These are phyloP conservation scores for Grammomys surdaster DNA, from an alignment of 2,113 vertebrate genomes.

Conservation along the genomic window DNA sequence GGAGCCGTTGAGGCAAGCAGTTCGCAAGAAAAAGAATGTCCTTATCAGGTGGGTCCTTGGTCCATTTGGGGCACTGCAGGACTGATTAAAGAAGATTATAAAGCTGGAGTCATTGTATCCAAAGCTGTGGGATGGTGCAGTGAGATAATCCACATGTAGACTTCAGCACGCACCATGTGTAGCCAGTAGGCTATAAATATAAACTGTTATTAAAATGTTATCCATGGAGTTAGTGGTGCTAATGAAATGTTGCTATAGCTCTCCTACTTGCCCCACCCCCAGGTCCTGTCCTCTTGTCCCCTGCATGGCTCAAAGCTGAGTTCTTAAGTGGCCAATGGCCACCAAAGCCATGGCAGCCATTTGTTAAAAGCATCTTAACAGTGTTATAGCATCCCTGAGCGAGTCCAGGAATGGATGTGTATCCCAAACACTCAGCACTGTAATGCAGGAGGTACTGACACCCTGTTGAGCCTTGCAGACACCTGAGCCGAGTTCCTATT, in stretches of 20 bases:
- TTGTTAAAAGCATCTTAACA: neutral
- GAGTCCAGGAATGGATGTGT: neutral
- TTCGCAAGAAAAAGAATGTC: constrained; percentile 99
- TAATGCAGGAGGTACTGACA: neutral
- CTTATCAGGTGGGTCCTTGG: constrained; percentile 92
- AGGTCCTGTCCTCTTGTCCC: neutral
- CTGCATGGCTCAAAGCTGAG: neutral
- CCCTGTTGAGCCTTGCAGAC: neutral
- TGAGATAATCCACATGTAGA: neutral
- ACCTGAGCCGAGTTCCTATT: constrained; percentile 46
- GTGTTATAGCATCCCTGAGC: neutral
- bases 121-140: neutral
- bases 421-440: neutral
- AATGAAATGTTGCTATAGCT: neutral
- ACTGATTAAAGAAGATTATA: neutral
- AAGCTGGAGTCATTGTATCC: neutral
- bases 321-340: neutral
- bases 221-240: neutral
- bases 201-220: neutral
- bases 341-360: neutral
- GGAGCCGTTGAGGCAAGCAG: constrained; percentile 96
- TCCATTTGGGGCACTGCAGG: neutral
- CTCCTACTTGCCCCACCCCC: no score
- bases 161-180: neutral
- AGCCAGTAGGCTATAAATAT: neutral